Conservation (phyloP, 2,797 vertebrate species). For the Triplophysa yarkandensis region DNA sequence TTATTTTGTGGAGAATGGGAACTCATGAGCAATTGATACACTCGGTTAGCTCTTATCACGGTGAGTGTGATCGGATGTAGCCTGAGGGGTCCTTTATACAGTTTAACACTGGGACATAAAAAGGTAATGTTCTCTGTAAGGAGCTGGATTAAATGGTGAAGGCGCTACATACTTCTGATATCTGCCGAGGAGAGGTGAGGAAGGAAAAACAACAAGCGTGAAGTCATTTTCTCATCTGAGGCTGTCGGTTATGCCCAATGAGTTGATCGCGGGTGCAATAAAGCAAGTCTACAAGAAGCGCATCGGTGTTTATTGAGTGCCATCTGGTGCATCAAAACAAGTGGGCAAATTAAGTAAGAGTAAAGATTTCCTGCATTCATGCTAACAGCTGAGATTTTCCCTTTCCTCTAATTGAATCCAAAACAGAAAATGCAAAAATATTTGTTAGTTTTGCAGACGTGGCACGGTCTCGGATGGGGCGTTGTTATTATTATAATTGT, state of each 20-base stretch:
- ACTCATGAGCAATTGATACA: slow-evolving; percentile 88
- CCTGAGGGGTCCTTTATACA: slow-evolving; percentile 83
- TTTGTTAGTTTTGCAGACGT: slow-evolving; percentile 1
- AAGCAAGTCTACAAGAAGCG: slow-evolving; percentile 76
- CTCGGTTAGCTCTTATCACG: slow-evolving; percentile 87
- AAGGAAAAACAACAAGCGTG: slow-evolving; percentile 71
- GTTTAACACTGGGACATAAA: slow-evolving; percentile 85
- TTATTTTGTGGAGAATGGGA: slow-evolving; percentile 87
- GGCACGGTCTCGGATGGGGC: not conserved
- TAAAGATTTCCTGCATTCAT: slow-evolving; percentile 31
- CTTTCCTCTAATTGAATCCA: slow-evolving; percentile 24
- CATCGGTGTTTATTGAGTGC: slow-evolving; percentile 57
- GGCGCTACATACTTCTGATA: slow-evolving; percentile 78
- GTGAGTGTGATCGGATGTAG: slow-evolving; percentile 81
- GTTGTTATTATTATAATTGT: not conserved
- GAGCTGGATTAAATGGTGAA: slow-evolving; percentile 82
- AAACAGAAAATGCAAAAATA: slow-evolving; percentile 18
- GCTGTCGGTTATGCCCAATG: slow-evolving; percentile 80
- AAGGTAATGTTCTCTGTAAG: slow-evolving; percentile 80
- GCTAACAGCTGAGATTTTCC: slow-evolving; percentile 37
- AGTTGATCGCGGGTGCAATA: slow-evolving; percentile 77
- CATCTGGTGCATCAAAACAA: slow-evolving; percentile 53
- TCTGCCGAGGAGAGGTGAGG: slow-evolving; percentile 65
- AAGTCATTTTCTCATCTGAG: slow-evolving; percentile 82
- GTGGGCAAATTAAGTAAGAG: slow-evolving; percentile 53